Conservation (phyloP, 2,113 vertebrate species). For the Naja naja region DNA sequence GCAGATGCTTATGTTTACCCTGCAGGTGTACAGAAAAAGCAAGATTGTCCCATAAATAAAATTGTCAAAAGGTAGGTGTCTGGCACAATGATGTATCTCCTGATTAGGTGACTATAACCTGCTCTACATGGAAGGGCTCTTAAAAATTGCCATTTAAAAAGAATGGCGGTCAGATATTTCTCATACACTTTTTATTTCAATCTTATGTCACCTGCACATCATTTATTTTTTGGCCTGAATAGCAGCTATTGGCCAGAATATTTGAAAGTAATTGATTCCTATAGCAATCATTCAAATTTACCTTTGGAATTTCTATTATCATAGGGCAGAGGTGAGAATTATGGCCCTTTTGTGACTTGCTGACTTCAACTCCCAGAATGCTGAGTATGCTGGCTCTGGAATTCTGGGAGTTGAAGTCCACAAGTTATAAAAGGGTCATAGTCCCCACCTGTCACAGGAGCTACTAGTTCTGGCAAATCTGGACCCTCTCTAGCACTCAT, state of each 20-base stretch:
- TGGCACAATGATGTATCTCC: not conserved
- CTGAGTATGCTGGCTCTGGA: too few relatives aligned
- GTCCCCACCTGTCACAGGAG: not conserved
- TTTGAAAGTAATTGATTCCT: not conserved
- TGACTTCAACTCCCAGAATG: too few relatives aligned
- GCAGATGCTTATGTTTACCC: not conserved
- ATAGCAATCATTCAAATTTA: not conserved
- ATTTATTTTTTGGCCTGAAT: not conserved
- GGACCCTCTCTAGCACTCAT: not conserved
- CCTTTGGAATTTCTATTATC: not conserved
- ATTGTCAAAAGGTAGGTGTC: not conserved
- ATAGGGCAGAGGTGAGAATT: not conserved
- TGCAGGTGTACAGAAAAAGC: not conserved
- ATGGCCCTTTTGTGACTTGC: too few relatives aligned
- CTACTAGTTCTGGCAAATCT: not conserved
- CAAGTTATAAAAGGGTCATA: not conserved
- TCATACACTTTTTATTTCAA: not conserved
- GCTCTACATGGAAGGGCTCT: not conserved
- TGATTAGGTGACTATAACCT: not conserved
- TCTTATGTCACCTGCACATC: not conserved
- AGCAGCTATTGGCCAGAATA: not conserved
- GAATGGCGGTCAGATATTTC: not conserved
- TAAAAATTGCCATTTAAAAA: not conserved
- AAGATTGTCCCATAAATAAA: not conserved
- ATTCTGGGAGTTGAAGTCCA: too few relatives aligned